phyloP scores from a whole-genome alignment of 2,888 invertebrate genomes.

The Phaedon cochleariae region DNA sequence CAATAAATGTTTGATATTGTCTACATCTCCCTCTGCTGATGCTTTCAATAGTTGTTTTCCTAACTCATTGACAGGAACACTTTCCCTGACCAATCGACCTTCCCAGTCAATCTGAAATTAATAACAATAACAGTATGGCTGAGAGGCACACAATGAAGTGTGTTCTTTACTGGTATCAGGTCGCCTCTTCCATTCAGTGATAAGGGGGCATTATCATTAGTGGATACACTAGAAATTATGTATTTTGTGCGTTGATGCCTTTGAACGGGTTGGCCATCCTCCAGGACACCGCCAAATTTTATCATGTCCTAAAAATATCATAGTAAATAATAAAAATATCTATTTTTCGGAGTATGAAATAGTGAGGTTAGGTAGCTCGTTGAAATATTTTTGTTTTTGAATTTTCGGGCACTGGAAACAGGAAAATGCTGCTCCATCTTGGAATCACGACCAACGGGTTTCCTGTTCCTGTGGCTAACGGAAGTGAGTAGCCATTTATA shows the following conservation, averaged over 20 bases:
- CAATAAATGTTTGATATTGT: conserved; percentile 79
- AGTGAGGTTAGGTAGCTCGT: conserved; percentile 35
- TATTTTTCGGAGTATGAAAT: conserved; percentile 25
- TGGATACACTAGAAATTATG: conserved; percentile 38
- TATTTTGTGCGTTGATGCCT: conserved; percentile 39
- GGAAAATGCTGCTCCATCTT: conserved; percentile 63
- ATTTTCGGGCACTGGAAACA: conserved; percentile 47
- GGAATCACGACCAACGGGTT: conserved; percentile 61
- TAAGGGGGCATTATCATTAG: conserved; percentile 36
- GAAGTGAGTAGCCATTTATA: conserved; percentile 55
- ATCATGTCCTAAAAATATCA: conserved; percentile 50
- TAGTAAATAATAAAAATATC: conserved; percentile 18
- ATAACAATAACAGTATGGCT: background rate
- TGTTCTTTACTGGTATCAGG: conserved; percentile 63
- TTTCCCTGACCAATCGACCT: conserved; percentile 44
- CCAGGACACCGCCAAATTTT: conserved; percentile 42
- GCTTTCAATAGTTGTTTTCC: conserved; percentile 85
- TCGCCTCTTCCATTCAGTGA: conserved; percentile 49
- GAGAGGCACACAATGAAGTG: conserved; percentile 33
- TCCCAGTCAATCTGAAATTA: conserved; percentile 51
- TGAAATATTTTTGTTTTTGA: conserved; percentile 38
- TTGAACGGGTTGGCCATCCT: conserved; percentile 37
- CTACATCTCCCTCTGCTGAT: conserved; percentile 80
- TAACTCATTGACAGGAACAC: conserved; percentile 73
- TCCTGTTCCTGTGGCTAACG: conserved; percentile 71